Evolutionary conservation across 2,888 invertebrate species (phyloP).

Genomic region (Xanthorhoe spadicearia): DNA sequence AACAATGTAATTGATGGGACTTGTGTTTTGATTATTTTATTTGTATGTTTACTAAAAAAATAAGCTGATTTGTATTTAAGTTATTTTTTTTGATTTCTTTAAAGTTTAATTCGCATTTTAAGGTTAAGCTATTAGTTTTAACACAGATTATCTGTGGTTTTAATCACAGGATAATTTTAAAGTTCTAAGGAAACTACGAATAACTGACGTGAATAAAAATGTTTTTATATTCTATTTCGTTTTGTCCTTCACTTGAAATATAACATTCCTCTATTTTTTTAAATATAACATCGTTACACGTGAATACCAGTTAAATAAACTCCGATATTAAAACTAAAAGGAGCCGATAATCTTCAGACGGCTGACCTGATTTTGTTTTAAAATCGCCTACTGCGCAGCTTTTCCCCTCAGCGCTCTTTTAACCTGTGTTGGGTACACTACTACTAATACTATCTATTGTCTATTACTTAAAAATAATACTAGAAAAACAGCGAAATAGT

Average conservation of each 20-base stretch:
- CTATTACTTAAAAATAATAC: not conserved
- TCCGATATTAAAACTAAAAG: too few species aligned
- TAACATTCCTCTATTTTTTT: not conserved
- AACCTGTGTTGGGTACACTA: too few species aligned
- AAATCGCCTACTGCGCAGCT: too few species aligned
- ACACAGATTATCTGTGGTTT: too few species aligned
- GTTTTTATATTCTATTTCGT: conserved; percentile 4
- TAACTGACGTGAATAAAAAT: conserved; percentile 12
- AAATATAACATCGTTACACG: too few species aligned
- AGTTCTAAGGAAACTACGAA: not conserved
- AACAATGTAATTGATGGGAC: conserved; percentile 2
- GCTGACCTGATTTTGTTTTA: too few species aligned
- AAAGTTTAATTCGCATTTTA: not conserved
- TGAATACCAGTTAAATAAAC: too few species aligned
- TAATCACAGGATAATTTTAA: not conserved
- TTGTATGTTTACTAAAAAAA: conserved; percentile 13
- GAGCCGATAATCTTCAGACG: too few species aligned
- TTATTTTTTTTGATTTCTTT: conserved; percentile 9
- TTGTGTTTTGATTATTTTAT: conserved; percentile 12
- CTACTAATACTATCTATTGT: too few species aligned
- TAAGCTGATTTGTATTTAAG: not conserved
- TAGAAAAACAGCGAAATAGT: not conserved
- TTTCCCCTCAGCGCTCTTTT: too few species aligned
- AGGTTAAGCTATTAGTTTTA: not conserved
- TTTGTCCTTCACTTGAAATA: not conserved